Base-by-base conservation (phyloP, 2,113 vertebrate genomes). In the Alosa alosa region DNA sequence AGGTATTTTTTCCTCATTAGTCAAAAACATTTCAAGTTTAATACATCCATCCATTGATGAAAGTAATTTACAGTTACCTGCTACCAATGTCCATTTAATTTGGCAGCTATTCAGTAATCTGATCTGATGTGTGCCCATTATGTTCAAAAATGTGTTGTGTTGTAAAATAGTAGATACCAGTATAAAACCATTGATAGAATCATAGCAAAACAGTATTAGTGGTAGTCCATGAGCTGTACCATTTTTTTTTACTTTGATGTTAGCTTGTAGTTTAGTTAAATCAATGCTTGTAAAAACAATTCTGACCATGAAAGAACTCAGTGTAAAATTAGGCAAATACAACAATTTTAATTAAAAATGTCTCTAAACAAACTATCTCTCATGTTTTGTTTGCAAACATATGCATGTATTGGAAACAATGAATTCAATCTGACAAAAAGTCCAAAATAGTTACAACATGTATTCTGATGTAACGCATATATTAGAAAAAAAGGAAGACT, bases 401-500 rank as follows among this genome's bases (percentile, higher is more conserved):
- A 11, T 1, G 31, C 31, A 31, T 75, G 1, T 39, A 78, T 39
- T 17, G 72, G 31, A 78, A 78, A 78, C 25, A 78, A 39, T 36
- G 4, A 20, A 78, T 36, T 10, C 25, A 64, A 64, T 64, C 60
- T 78, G 72, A 17, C 31, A 78, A 78, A 78, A 78, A 78, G 13
- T 89, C 88, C 83, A 90, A 94, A 92, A 93, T 86, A 93, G 85
- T 85, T 72, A 87, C 49, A 47, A 89, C 46, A 91, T 91, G 94
- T 94, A 94, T 94, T 95, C 91, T 85, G 47, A 45, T 90, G 57
- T 84, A 89, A 91, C 91, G 85, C 90, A 94, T 93, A 94, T 93
- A 94, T 94, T 93, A 92, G 91, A 92, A 92, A 78, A 68, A 31
- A 78, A 4, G 36, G 15, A 78, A 41, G 31, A 78, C 31, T 39